Evolutionary conservation across 2,797 vertebrate genomes (phyloP), one percentile per base, ranked within the genome.

Genomic region (Sebastiscus albofasciatus): DNA sequence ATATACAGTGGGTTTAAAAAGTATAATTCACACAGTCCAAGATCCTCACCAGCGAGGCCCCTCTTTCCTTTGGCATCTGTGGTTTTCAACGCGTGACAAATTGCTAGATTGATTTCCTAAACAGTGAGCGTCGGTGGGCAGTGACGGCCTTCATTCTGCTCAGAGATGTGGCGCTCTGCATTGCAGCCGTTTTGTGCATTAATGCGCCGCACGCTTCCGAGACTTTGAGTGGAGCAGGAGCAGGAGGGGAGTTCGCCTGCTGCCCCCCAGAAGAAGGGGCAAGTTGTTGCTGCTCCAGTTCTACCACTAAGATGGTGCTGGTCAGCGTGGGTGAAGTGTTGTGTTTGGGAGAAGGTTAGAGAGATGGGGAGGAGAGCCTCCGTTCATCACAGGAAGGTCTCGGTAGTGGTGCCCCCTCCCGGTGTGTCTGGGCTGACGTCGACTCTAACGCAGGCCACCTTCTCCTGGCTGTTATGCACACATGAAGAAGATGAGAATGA

Each of bases 331-430:
- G 22, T 22, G 58, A 34, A 77, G 82, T 82, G 83, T 85, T 55
- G 55, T 20, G 72, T 39, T 39, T 72, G 74, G 71, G 31, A 46
- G 54, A 72, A 60, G 59, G 77, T 66, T 56, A 22, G 8, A 62
- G 62, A 62, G 62, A 64, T 60, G 72, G 61, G 61, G 6, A 18
- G 34, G 24, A 27, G 60, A 24, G 64, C 54, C 27, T 54, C 54
- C 29, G 64, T 67, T 54, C 54, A 93, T 96, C 97, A 99, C 91
- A 99, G 94, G 82, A 97, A 98, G 70, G 98, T 98, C 95, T 99
- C 98, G 0, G 96, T 92, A 73, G 96, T 91, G 89, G 97, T 93
- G 0, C 94, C 93, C 89, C 95, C 96, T 90, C 93, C 93, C 75
- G 94, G 93, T 49, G 90, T 75, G 16, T 96, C 89, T n/a, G 97